Percentiles rank a stretch among this genome's conserved stretches.
Evolutionary conservation across 2,113 vertebrate genomes (phyloP).

Genomic region (Daboia siamensis): DNA sequence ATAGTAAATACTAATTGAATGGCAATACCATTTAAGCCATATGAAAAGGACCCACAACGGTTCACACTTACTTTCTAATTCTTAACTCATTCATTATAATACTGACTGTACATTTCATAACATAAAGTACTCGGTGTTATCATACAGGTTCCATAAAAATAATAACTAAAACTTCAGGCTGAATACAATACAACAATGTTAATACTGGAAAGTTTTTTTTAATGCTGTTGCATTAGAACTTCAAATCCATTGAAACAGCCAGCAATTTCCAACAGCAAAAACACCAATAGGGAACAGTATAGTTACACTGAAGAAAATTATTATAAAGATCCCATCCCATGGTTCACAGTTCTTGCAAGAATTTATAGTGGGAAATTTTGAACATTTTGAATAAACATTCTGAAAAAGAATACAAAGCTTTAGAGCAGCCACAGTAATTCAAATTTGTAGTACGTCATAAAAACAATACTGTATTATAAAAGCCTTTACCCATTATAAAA

Average conservation of each 20-base stretch:
- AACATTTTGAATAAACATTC: constrained; percentile 28
- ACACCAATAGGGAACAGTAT: constrained; percentile 21
- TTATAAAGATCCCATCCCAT: background rate
- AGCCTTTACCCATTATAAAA: constrained; percentile 29
- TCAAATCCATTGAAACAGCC: constrained; percentile 48
- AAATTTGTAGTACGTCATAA: constrained; percentile 45
- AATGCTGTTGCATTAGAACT: constrained; percentile 56
- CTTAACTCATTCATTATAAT: constrained; percentile 50
- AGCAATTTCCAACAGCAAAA: constrained; percentile 50
- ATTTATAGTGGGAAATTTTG: constrained; percentile 51
- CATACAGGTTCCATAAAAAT: constrained; percentile 63
- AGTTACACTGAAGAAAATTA: constrained; percentile 23
- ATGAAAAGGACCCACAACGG: constrained; percentile 46
- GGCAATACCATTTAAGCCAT: constrained; percentile 57
- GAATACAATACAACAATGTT: constrained; percentile 59
- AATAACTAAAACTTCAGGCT: constrained; percentile 59
- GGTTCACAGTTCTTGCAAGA: constrained; percentile 38
- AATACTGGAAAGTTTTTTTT: constrained; percentile 32
- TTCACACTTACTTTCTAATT: constrained; percentile 65
- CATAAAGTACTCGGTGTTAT: constrained; percentile 53
- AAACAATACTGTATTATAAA: constrained; percentile 35
- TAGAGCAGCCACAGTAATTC: constrained; percentile 47
- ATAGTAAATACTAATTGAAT: constrained; percentile 46
- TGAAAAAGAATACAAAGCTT: constrained; percentile 39
- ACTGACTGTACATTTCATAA: constrained; percentile 67